Percentiles rank a stretch among this genome's conserved stretches.
Conservation (phyloP, 2,113 vertebrate genomes). For the Gobius niger region DNA sequence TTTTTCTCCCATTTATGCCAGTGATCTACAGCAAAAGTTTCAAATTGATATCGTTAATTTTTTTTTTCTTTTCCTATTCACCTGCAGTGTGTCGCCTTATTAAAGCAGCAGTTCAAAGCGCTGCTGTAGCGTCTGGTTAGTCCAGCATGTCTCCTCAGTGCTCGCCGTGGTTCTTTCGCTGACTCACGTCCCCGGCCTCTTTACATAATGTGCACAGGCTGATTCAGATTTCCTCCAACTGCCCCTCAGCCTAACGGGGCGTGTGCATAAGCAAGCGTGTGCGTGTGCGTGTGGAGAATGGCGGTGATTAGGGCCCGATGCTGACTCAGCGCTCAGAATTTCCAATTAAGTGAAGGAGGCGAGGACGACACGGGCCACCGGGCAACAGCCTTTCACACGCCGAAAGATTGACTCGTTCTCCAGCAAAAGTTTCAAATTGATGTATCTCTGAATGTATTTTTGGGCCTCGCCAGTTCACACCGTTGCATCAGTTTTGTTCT, state of each 20-base stretch:
- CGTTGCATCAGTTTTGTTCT: not conserved
- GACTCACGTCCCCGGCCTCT: conserved; percentile 21
- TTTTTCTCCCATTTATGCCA: too few relatives aligned
- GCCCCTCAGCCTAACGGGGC: conserved; percentile 40
- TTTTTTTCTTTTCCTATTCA: too few relatives aligned
- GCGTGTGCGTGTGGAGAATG: not conserved
- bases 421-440: not conserved
- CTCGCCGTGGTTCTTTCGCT: not conserved
- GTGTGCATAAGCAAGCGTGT: not conserved
- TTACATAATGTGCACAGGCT: conserved; percentile 38
- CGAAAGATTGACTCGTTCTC: not conserved
- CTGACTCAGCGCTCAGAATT: conserved; percentile 62
- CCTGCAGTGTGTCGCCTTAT: too few relatives aligned
- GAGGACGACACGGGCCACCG: conserved; percentile 57
- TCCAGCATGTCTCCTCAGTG: not conserved
- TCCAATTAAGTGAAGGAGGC: conserved; percentile 62
- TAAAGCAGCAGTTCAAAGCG: too few relatives aligned
- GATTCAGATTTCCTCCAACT: conserved; percentile 52
- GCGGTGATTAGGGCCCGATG: conserved; percentile 48
- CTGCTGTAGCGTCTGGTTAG: too few relatives aligned
- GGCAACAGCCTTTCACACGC: conserved; percentile 31
- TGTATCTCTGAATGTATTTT: too few relatives aligned
- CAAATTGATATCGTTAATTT: too few relatives aligned
- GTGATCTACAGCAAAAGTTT: too few relatives aligned
- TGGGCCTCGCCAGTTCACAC: not conserved